Base-by-base conservation (phyloP, 2,888 invertebrate species). In the Baccha elongata region DNA sequence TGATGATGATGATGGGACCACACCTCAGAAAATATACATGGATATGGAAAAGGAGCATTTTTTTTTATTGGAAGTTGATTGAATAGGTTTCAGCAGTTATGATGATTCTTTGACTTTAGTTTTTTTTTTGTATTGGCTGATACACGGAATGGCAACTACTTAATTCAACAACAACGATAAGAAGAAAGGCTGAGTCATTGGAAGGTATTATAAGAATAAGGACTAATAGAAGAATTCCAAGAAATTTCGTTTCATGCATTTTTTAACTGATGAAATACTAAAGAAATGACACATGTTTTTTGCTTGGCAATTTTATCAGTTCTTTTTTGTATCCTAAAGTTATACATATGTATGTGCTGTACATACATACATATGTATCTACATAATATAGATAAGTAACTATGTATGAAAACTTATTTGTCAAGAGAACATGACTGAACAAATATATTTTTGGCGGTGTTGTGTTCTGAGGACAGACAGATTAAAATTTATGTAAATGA, bases 1-100 rank as follows among this genome's bases (percentile, higher is more conserved):
- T 29, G 29, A 60, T 60, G 42, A 60, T 44, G 37, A 60, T 32
- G 60, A 60, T 60, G 60, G 13, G 60, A 60, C 60, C 60, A 60
- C 60, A 60, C 60, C 60, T 60, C 44, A 29, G 29, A 42, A 11
- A 42, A 17, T 17, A 15, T 11, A 60, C 29, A 60, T 29, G 60
- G 42, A 44, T 19, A 44, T 29, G 15, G 7, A 40, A 8, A n/a
- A 13, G 37, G 13, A 40, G 8, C 15, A 21, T 19, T 55, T 23
- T 42, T 40, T 40, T 26, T 58, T 60, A 60, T 29, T 58, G 40
- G n/a, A 19, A 58, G 37, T 40, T 58, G 37, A 58, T 58, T 58
- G 37, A n/a, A n/a, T n/a, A n/a, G 23, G 40, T 53, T 32, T 32
- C 29, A 35, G 19, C 19, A 53, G 21, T 58, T 58, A 23, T 40